These are phyloP conservation scores for Musca domestica DNA, from an alignment of 1,140 invertebrate species.

Conservation along the genomic window DNA sequence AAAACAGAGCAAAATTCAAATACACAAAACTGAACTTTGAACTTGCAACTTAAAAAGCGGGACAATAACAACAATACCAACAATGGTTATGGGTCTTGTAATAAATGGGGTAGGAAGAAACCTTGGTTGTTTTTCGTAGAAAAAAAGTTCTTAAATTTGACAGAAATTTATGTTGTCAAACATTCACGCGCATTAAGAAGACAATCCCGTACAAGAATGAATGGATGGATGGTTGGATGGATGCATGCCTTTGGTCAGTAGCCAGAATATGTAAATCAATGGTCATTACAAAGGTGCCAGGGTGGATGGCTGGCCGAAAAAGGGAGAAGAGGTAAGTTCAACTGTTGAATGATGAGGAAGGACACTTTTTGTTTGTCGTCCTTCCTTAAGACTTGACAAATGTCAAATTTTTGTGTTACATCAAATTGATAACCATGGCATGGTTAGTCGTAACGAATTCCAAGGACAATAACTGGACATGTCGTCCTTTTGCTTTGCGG, in stretches of 20 bases:
- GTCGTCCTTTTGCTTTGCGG: constrained; percentile 5
- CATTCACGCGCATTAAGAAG: constrained; percentile 5
- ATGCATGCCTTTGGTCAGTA: not conserved
- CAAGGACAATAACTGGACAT: too few relatives aligned
- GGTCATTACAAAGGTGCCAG: not conserved
- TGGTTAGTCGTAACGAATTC: not conserved
- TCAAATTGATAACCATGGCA: constrained; percentile 8
- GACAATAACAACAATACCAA: not conserved
- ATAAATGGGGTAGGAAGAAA: not conserved
- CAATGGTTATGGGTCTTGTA: not conserved
- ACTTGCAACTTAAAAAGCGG: not conserved
- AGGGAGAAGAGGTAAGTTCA: not conserved
- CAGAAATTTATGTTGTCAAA: constrained; percentile 12
- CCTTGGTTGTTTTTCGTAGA: not conserved
- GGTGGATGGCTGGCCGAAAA: not conserved
- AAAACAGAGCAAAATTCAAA: constrained; percentile 22
- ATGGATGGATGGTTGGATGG: too few relatives aligned
- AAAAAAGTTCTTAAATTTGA: constrained; percentile 8
- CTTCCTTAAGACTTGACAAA: not conserved
- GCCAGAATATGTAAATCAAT: not conserved
- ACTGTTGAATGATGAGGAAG: constrained; percentile 10
- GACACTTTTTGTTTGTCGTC: not conserved
- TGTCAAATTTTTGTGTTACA: constrained; percentile 20
- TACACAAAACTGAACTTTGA: constrained; percentile 24
- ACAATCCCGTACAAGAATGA: not conserved